These are phyloP conservation scores for Trachelus tabidus DNA, from an alignment of 2,888 invertebrate species.

Conservation along the genomic window DNA sequence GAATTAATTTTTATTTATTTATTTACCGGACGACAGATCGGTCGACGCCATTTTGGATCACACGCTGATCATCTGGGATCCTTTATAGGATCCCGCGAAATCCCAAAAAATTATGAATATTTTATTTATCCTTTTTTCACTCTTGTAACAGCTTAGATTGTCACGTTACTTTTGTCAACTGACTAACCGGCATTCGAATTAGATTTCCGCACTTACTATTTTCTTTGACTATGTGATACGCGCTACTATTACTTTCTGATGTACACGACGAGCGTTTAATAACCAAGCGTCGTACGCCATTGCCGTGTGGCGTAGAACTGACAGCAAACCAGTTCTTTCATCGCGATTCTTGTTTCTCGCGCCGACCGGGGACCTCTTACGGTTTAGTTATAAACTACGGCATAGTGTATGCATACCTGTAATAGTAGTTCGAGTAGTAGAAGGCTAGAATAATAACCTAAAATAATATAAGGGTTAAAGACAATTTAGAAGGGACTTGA, in stretches of 20 bases:
- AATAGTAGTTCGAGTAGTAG: background rate
- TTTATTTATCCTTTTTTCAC: no score
- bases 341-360: constrained; percentile 34
- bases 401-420: background rate
- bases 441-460: background rate
- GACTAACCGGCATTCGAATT: no score
- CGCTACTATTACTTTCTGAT: background rate
- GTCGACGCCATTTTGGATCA: constrained; percentile 65
- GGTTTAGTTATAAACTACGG: background rate
- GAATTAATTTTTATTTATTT: constrained; percentile 8
- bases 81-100: constrained; percentile 18
- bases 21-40: constrained; percentile 65
- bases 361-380: constrained; percentile 30
- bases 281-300: constrained; percentile 40
- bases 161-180: no score
- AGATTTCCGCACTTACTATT: no score
- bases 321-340: constrained; percentile 8
- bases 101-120: no score
- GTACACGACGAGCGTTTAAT: constrained; percentile 5
- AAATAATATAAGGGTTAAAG: background rate
- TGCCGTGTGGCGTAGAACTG: constrained; percentile 53
- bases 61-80: constrained; percentile 56
- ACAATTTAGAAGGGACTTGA: background rate
- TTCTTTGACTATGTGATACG: no score
- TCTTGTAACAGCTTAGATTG: no score